These are phyloP conservation scores for Dromococcyx pavoninus DNA, from an alignment of 2,797 vertebrate species.

Conservation along the genomic window DNA sequence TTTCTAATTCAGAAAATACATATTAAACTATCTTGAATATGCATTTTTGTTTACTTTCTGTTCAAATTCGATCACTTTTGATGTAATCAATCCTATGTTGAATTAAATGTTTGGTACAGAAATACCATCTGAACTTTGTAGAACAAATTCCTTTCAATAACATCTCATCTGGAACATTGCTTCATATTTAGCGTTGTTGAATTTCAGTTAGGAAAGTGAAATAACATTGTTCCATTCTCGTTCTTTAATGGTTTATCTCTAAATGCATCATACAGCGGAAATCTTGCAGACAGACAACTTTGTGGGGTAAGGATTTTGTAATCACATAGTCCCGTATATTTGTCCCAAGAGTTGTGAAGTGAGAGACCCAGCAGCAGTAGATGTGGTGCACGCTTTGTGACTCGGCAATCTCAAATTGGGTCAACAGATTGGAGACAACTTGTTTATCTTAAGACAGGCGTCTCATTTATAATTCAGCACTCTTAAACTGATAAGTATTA, in stretches of 20 bases:
- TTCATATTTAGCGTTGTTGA: background rate
- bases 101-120: conserved; percentile 73
- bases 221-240: background rate
- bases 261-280: background rate
- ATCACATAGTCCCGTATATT: fast-evolving
- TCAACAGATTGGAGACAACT: background rate
- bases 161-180: background rate
- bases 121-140: conserved; percentile 37
- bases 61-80: conserved; percentile 72
- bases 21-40: conserved; percentile 94
- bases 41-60: conserved; percentile 80
- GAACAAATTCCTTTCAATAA: conserved; percentile 19
- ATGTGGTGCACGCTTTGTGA: background rate
- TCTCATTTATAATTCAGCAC: background rate
- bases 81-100: conserved; percentile 69
- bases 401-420: background rate
- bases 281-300: background rate
- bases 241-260: background rate
- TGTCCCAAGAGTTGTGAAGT: background rate
- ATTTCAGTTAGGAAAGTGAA: background rate
- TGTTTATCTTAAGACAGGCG: background rate
- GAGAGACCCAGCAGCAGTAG: background rate
- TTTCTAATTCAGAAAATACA: conserved; percentile 94
- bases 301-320: background rate
- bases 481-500: background rate